These are phyloP conservation scores for Epizoanthus stellaris DNA, from an alignment of 92 coral and sea anemone genomes.

Conservation along the genomic window DNA sequence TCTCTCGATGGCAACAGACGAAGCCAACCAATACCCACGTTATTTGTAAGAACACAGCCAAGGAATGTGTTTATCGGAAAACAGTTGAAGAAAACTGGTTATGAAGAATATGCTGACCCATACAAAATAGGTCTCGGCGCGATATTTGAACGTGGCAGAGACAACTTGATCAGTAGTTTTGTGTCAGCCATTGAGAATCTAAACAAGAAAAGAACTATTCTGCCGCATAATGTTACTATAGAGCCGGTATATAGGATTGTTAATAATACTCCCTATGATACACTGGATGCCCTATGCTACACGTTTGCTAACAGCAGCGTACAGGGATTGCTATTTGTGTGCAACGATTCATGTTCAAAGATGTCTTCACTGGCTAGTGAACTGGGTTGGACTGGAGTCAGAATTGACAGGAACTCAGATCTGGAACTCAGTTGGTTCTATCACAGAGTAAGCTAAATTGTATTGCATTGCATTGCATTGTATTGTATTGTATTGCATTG, in stretches of 20 bases:
- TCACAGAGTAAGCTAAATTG: not conserved
- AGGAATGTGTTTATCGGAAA: not conserved
- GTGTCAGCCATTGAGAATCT: constrained; percentile 8
- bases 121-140: constrained; percentile 11
- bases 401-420: constrained; percentile 5
- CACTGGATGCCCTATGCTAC: constrained; percentile 8
- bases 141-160: constrained; percentile 28
- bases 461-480: not conserved
- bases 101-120: not conserved
- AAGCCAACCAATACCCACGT: not conserved
- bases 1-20: no score
- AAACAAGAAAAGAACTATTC: constrained; percentile 1
- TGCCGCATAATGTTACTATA: constrained; percentile 20
- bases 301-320: constrained; percentile 22
- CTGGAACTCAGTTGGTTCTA: not conserved
- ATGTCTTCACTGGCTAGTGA: constrained; percentile 26
- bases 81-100: not conserved
- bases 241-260: constrained; percentile 18
- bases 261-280: constrained; percentile 16
- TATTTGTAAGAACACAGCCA: not conserved
- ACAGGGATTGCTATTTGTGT: constrained; percentile 21
- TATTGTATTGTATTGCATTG: not conserved
- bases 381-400: constrained; percentile 31
- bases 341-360: constrained; percentile 24
- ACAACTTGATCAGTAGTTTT: constrained; percentile 4